Conservation (phyloP, 2,797 vertebrate species). For the Oreochromis grahami region DNA sequence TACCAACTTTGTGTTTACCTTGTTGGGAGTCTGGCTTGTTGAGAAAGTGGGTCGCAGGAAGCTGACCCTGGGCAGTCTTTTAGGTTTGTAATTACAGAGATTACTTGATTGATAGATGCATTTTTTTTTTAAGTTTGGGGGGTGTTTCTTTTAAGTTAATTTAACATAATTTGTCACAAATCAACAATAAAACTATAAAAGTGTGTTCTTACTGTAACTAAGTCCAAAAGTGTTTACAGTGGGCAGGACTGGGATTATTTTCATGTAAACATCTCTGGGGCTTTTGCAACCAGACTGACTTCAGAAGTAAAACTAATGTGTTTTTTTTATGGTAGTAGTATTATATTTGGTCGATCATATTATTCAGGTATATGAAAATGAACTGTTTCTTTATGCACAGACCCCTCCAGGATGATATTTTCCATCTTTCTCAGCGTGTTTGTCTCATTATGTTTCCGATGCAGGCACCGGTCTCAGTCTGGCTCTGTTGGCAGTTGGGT, state of each 20-base stretch:
- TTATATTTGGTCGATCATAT: neutral
- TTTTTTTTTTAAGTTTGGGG: neutral
- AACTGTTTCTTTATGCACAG: neutral
- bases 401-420: neutral
- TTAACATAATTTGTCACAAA: neutral
- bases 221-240: neutral
- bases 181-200: neutral
- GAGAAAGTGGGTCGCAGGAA: constrained; percentile 92
- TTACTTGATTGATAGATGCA: neutral
- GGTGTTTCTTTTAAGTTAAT: neutral
- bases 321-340: neutral
- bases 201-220: neutral
- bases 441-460: neutral
- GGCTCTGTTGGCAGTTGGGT: constrained; percentile 85
- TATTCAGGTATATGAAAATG: neutral
- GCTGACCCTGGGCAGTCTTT: constrained; percentile 88
- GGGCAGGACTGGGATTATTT: neutral
- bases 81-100: constrained; percentile 72
- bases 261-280: neutral
- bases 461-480: constrained; percentile 89
- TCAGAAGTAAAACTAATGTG: neutral
- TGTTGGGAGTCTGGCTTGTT: constrained; percentile 94
- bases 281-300: neutral
- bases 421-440: neutral
- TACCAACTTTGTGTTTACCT: constrained; percentile 94